Evolutionary conservation across 2,797 vertebrate genomes (phyloP).

Genomic region (Pseudochirops cupreus): DNA sequence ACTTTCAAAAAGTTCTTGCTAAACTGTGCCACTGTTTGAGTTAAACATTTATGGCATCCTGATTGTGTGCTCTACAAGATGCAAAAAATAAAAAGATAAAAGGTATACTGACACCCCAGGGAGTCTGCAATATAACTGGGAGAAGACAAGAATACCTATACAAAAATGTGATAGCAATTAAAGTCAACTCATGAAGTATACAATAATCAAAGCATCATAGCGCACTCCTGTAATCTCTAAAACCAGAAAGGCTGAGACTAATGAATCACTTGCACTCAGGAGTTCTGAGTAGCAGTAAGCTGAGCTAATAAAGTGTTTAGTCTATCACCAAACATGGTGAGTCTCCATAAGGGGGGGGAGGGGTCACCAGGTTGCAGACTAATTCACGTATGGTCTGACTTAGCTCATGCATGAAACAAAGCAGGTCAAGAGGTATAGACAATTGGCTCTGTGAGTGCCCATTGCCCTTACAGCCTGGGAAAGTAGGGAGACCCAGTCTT

Average conservation of each 20-base stretch:
- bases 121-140: not conserved
- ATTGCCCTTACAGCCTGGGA: not conserved
- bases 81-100: not conserved
- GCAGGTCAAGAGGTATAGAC: not conserved
- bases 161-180: not conserved
- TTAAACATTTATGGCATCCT: constrained; percentile 5
- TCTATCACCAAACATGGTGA: not conserved
- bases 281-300: not conserved
- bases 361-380: not conserved
- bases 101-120: not conserved
- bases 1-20: not conserved
- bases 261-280: not conserved
- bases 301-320: not conserved
- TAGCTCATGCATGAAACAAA: not conserved
- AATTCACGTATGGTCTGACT: not conserved
- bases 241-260: not conserved
- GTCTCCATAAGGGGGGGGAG: not conserved
- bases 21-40: not conserved
- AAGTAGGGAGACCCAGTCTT: not conserved
- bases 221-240: not conserved
- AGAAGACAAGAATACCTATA: not conserved
- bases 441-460: not conserved
- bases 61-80: not conserved
- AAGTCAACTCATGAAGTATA: not conserved
- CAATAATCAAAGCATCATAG: not conserved